Evolutionary conservation across 2,888 invertebrate species (phyloP).

Genomic region (Petrolisthes manimaculis): DNA sequence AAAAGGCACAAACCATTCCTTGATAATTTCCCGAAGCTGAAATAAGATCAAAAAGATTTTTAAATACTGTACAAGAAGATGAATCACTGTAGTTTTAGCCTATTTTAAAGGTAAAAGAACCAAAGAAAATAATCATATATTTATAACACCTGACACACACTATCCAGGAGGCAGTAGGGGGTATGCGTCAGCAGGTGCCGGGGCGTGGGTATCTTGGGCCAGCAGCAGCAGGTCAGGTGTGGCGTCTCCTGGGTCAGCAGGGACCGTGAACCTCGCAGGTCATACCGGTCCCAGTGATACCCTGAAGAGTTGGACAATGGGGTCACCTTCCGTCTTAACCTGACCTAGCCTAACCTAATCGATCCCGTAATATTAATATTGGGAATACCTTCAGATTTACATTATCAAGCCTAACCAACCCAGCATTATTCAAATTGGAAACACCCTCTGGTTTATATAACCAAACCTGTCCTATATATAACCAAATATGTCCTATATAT

Average conservation of each 20-base stretch:
- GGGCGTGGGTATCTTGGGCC: not conserved
- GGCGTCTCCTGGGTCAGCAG: slow-evolving; percentile 33
- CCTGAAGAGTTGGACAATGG: slow-evolving; percentile 11
- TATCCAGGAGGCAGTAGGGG: slow-evolving; percentile 25
- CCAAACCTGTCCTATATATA: too few species aligned
- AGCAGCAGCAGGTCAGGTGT: slow-evolving; percentile 52
- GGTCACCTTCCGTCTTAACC: not conserved
- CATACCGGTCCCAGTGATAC: slow-evolving; percentile 61
- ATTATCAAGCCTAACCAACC: not conserved
- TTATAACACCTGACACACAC: too few species aligned
- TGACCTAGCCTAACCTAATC: not conserved
- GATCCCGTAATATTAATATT: not conserved
- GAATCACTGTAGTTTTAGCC: too few species aligned
- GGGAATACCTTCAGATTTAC: not conserved
- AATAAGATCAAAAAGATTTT: not conserved
- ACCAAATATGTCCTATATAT: too few species aligned
- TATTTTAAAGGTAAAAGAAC: too few species aligned
- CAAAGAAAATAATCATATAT: too few species aligned
- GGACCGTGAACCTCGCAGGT: slow-evolving; percentile 49
- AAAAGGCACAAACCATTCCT: too few species aligned
- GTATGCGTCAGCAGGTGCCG: not conserved
- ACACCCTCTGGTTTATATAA: not conserved
- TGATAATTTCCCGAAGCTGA: slow-evolving; percentile 3
- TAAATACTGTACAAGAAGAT: too few species aligned
- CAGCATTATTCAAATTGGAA: too few species aligned